Conservation (phyloP, 2,113 vertebrate species). For the Chloropsis hardwickii region DNA sequence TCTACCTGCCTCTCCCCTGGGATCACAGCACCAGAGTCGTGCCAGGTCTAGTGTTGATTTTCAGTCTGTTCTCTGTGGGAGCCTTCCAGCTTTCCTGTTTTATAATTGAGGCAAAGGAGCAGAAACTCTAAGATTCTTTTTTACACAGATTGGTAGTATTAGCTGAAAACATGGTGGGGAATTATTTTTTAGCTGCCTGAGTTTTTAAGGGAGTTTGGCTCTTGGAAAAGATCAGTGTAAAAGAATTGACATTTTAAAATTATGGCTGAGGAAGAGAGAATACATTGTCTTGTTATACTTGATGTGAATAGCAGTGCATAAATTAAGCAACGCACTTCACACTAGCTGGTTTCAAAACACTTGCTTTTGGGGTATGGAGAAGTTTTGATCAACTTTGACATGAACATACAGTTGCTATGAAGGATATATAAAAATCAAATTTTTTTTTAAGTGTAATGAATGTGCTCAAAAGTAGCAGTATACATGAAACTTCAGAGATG, state of each 20-base stretch:
- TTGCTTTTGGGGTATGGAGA: not conserved
- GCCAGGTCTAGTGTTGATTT: not conserved
- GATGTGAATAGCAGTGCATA: not conserved
- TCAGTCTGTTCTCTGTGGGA: conserved; percentile 7
- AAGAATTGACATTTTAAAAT: not conserved
- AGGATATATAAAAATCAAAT: not conserved
- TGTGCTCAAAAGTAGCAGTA: not conserved
- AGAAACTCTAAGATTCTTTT: not conserved
- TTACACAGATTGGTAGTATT: not conserved
- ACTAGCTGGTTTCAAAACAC: not conserved
- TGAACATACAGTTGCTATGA: not conserved
- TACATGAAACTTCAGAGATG: not conserved
- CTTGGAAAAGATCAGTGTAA: not conserved
- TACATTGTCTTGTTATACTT: not conserved
- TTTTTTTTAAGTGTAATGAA: not conserved
- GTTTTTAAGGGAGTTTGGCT: not conserved
- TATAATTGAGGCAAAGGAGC: not conserved
- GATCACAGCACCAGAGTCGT: not conserved
- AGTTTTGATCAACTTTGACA: not conserved
- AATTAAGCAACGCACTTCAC: not conserved
- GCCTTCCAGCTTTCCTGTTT: not conserved
- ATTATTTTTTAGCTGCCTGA: not conserved
- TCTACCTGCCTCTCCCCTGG: conserved; percentile 1
- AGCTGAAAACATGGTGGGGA: not conserved
- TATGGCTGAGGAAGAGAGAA: not conserved